Base-by-base conservation (phyloP, 2,888 invertebrate species). In the Meliscaeva auricollis region DNA sequence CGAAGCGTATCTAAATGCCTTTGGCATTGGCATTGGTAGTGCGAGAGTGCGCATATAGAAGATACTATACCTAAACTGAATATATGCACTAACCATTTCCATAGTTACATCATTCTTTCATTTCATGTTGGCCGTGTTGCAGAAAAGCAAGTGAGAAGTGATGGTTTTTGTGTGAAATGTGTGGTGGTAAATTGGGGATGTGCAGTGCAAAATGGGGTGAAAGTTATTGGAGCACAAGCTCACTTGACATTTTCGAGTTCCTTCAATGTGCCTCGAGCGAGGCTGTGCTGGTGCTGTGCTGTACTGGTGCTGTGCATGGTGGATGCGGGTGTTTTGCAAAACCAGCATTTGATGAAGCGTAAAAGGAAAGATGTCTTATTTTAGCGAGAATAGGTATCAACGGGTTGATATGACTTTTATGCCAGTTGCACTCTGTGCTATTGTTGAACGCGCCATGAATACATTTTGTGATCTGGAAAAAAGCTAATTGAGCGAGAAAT, bases 1-100 rank as follows among this genome's bases (percentile, higher is more conserved):
- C 48, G 64, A 56, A 69, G 9, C 48, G 64, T 62, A 69, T 76
- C 72, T 60, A 69, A 48, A 48, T 48, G 69, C 72, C 72, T 46
- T 32, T 54, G 48, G 70, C 64, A 75, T 30, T 52, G 62, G 74
- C 62, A 75, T 30, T 52, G 62, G 74, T 56, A 78, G 64, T 69
- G 50, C 66, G 13, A 38, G 13, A 35, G 7, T 35, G 9, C 11
- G 13, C 46, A 46, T 46, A 2, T 3, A 13, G 6, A 54, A 73
- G 46, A 35, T 15, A 17, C 17, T 77, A 13, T 11, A 38, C 9
- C 9, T 38, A 11, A 9, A 9, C 13, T 13, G 58, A 17, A 69
- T 70, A 56, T 66, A 58, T 56, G 13, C 26, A 58, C 9, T 2
- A 44, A 15, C 46, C 54, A 17, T 74, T 69, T 44, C 30, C 32